Evolutionary conservation across 2,888 invertebrate genomes (phyloP), one percentile per base, ranked within the genome.

Genomic region (Epirrhoe tristata): DNA sequence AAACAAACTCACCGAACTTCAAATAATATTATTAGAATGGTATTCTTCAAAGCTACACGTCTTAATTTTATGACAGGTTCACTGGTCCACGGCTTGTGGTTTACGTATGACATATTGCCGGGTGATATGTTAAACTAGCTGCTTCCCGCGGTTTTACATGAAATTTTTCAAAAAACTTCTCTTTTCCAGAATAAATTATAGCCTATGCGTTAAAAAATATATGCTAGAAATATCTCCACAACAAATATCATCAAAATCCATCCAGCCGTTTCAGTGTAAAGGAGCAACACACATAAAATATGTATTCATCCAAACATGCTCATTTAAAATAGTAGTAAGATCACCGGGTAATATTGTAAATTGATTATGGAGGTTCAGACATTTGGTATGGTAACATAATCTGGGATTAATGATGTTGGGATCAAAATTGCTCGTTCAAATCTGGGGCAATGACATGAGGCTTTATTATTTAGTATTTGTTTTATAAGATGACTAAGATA

Each of bases 1-100:
- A 43, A 12, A 8, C 39, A 43, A 12, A 43, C 39, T 12, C 8
- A 43, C 12, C 39, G 1, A 43, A 0, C 0, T 12, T 43, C 39
- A 43, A 43, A 43, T 43, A 12, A 12, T 43, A 43, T 43, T 43
- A 43, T 12, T 43, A 43, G 39, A 43, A 43, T 43, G 39, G 39
- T 43, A 77, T 74, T 71, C 60, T 74, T 79, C 77, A 76, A 73
- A 75, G 72, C 79, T 77, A 77, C 71, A 77, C 71, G 74, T 81
- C 78, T 77, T 74, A 76, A 72, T 77, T 81, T 78, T 78, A 74
- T 79, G 74, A 73, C 74, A 70, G 71, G 67, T 73, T 71, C 73
- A 73, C 48, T 74, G 74, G 57, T 70, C 70, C 72, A 65, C 67
- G 58, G 61, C 66, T 62, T 67, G 74, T 74, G 74, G 74, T 70